phyloP scores from a whole-genome alignment of 2,888 invertebrate species.

The Volucella inanis region DNA sequence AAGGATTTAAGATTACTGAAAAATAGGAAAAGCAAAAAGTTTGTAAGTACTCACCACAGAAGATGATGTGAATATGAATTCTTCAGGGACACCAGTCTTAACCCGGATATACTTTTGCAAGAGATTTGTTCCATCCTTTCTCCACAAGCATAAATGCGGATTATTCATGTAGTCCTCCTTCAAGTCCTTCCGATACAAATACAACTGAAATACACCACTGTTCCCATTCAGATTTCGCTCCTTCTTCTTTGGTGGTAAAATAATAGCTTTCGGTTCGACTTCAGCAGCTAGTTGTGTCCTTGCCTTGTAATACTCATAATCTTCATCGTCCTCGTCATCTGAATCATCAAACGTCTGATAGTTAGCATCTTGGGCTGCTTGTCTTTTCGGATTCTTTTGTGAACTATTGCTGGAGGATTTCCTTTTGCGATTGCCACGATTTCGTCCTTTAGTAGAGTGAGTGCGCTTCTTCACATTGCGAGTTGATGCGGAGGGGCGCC shows the following conservation, averaged over 20 bases:
- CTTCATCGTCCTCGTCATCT: constrained; percentile 77
- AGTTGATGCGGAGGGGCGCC: constrained; percentile 80
- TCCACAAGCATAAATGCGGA: constrained; percentile 82
- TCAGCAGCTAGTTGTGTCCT: constrained; percentile 75
- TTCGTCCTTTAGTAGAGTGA: constrained; percentile 75
- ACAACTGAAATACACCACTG: constrained; percentile 53
- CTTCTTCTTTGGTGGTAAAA: constrained; percentile 79
- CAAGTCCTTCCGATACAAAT: constrained; percentile 80
- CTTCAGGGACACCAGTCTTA: constrained; percentile 79
- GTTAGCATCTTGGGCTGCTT: constrained; percentile 76
- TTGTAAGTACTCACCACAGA: constrained; percentile 80
- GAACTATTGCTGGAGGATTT: constrained; percentile 73
- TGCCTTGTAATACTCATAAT: constrained; percentile 69
- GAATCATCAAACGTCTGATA: constrained; percentile 78
- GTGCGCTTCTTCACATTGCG: constrained; percentile 78
- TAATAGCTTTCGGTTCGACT: constrained; percentile 75
- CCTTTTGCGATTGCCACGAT: constrained; percentile 73
- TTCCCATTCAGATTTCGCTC: constrained; percentile 71
- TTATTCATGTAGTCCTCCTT: constrained; percentile 79
- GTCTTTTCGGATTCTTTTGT: constrained; percentile 66
- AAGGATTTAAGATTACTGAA: no score
- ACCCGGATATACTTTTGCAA: constrained; percentile 82
- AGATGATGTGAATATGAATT: constrained; percentile 82
- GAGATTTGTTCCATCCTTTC: constrained; percentile 81
- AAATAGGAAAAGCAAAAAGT: no score